Evolutionary conservation across 2,797 vertebrate genomes (phyloP).

Genomic region (Channa striata): DNA sequence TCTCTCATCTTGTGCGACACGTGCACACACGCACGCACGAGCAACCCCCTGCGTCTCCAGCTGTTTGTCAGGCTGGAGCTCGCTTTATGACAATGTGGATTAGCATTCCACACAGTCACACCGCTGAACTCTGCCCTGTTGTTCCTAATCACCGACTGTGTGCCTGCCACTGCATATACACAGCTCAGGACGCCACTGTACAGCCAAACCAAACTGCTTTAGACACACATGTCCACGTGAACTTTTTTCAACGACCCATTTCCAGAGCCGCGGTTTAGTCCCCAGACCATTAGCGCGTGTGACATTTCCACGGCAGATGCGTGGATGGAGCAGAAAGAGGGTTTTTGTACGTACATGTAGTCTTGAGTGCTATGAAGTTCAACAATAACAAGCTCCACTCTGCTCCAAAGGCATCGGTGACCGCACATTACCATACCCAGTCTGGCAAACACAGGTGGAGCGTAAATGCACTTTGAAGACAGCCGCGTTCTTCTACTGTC

Average conservation of each 20-base stretch:
- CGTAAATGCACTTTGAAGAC: constrained; percentile 40
- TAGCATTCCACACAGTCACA: constrained; percentile 80
- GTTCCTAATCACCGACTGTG: constrained; percentile 79
- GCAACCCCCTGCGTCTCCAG: constrained; percentile 48
- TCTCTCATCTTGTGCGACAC: constrained; percentile 57
- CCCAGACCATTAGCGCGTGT: constrained; percentile 57
- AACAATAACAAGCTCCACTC: constrained; percentile 53
- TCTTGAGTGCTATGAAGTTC: constrained; percentile 55
- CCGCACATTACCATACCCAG: constrained; percentile 41
- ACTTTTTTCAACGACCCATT: constrained; percentile 74
- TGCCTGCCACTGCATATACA: constrained; percentile 50
- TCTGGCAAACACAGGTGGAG: constrained; percentile 23
- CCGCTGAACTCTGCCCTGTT: constrained; percentile 77
- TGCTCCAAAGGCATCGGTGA: constrained; percentile 40
- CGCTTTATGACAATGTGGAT: constrained; percentile 76
- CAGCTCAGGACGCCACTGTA: constrained; percentile 1
- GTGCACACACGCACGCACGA: constrained; percentile 21
- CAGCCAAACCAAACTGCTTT: constrained; percentile 35
- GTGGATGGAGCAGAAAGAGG: constrained; percentile 61
- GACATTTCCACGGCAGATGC: constrained; percentile 62
- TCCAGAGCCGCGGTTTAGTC: constrained; percentile 53
- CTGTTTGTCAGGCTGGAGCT: constrained; percentile 60
- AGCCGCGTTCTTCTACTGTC: constrained; percentile 28
- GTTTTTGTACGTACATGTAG: constrained; percentile 32
- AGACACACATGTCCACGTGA: constrained; percentile 59